Percentiles rank a stretch among this genome's conserved stretches.
These are phyloP conservation scores for Paramormyrops kingsleyae DNA, from an alignment of 2,113 vertebrate species.

Conservation along the genomic window DNA sequence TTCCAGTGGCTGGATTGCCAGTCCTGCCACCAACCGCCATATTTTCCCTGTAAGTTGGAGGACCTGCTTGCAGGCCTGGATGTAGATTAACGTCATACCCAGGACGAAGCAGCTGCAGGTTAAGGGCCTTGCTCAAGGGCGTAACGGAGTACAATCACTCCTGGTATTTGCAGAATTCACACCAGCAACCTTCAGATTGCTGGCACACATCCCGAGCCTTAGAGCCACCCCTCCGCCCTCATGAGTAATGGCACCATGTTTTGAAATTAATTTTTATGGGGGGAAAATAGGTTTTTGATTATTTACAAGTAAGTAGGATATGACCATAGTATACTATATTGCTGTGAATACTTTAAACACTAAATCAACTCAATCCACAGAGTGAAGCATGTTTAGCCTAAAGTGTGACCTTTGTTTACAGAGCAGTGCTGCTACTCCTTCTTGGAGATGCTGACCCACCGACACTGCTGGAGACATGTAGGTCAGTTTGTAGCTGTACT, in stretches of 20 bases:
- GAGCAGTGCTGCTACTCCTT: constrained; percentile 76
- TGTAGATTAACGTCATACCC: too few species aligned
- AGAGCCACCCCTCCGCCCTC: too few species aligned
- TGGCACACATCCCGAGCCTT: too few species aligned
- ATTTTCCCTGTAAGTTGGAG: too few species aligned
- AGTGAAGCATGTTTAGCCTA: not conserved
- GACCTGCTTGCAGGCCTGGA: too few species aligned
- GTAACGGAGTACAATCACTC: too few species aligned
- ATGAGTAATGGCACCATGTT: not conserved
- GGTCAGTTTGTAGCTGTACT: constrained; percentile 55
- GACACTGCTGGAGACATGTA: constrained; percentile 87
- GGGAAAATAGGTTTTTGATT: not conserved
- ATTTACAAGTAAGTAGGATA: not conserved
- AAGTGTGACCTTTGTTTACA: constrained; percentile 43
- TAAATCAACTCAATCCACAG: not conserved
- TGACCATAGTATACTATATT: not conserved
- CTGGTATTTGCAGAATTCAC: too few species aligned
- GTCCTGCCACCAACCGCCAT: too few species aligned
- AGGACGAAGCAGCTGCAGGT: too few species aligned
- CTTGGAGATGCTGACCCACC: constrained; percentile 86
- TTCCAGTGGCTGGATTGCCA: too few species aligned
- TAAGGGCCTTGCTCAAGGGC: too few species aligned
- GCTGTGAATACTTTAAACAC: not conserved
- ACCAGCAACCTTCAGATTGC: too few species aligned
- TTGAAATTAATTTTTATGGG: not conserved